Percentiles rank a stretch among this genome's conserved stretches.
Evolutionary conservation across 1,140 invertebrate species (phyloP).

Genomic region (Thaumetopoea pityocampa): DNA sequence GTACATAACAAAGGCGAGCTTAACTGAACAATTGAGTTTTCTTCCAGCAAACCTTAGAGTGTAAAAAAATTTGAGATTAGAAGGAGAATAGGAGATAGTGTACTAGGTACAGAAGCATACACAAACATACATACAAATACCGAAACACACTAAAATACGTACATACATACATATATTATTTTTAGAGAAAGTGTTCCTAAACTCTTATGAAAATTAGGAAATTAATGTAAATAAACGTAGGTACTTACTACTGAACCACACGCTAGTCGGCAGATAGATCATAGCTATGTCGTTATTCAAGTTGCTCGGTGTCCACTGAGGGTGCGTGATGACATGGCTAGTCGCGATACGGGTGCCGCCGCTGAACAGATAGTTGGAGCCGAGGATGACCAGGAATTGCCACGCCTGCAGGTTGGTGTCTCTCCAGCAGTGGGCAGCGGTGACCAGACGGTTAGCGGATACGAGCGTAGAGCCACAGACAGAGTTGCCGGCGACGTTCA

Average conservation of each 20-base stretch:
- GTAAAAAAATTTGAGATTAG: no score
- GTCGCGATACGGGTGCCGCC: slow-evolving; percentile 32
- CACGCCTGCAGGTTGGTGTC: slow-evolving; percentile 22
- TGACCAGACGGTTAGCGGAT: slow-evolving; percentile 24
- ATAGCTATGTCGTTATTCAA: slow-evolving; percentile 59
- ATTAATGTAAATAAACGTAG: no score
- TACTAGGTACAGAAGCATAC: no score
- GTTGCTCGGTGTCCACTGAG: slow-evolving; percentile 21
- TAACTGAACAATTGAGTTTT: no score
- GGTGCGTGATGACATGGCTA: slow-evolving; percentile 28
- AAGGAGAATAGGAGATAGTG: no score
- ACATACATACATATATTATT: no score
- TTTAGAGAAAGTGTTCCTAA: no score
- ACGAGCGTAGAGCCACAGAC: slow-evolving; percentile 32
- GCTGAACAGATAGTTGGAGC: slow-evolving; percentile 30
- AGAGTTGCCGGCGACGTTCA: slow-evolving; percentile 16
- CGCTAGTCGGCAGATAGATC: slow-evolving; percentile 44
- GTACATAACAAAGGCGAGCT: no score
- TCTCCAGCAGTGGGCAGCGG: slow-evolving; percentile 41
- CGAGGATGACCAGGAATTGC: slow-evolving; percentile 32
- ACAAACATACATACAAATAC: no score
- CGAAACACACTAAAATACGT: no score
- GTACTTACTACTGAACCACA: slow-evolving; percentile 40
- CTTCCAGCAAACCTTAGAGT: no score
- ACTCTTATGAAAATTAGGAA: no score